These are phyloP conservation scores for Micoletzkya japonica DNA, from an alignment of 2,888 invertebrate genomes.

Conservation along the genomic window DNA sequence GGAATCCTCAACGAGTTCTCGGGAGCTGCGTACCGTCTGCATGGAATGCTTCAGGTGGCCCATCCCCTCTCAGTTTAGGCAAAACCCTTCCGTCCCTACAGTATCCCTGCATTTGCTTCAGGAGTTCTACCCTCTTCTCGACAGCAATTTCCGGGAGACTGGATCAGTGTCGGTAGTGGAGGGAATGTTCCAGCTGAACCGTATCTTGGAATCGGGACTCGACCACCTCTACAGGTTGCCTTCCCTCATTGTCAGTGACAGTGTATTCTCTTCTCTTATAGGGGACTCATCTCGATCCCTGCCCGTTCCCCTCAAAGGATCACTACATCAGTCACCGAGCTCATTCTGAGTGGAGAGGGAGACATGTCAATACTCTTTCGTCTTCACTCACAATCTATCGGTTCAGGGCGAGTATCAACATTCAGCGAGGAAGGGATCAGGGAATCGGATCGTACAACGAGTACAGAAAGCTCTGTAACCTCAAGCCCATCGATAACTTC, in stretches of 20 bases:
- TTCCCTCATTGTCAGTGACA: neutral
- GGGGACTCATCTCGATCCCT: constrained; percentile 85
- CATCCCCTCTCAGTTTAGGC: neutral
- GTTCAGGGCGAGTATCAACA: constrained; percentile 81
- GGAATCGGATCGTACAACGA: constrained; percentile 82
- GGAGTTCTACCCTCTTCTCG: constrained; percentile 54
- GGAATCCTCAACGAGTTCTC: constrained; percentile 92
- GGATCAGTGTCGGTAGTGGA: constrained; percentile 49
- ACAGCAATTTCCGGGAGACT: constrained; percentile 45
- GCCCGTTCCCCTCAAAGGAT: constrained; percentile 81
- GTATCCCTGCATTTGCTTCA: constrained; percentile 28
- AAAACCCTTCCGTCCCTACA: too few relatives aligned
- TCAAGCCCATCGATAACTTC: constrained; percentile 72
- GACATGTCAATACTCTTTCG: constrained; percentile 71
- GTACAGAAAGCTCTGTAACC: constrained; percentile 84
- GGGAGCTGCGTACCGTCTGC: constrained; percentile 88
- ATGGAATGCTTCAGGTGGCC: constrained; percentile 86
- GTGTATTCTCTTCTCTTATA: constrained; percentile 66
- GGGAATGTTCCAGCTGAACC: constrained; percentile 37
- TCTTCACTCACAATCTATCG: neutral
- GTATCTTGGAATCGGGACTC: constrained; percentile 73
- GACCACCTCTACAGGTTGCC: constrained; percentile 84
- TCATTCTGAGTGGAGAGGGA: constrained; percentile 44
- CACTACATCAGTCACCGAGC: constrained; percentile 74
- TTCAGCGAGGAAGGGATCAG: constrained; percentile 81